Evolutionary conservation across 2,888 invertebrate genomes (phyloP).

Genomic region (Dryobota labecula): DNA sequence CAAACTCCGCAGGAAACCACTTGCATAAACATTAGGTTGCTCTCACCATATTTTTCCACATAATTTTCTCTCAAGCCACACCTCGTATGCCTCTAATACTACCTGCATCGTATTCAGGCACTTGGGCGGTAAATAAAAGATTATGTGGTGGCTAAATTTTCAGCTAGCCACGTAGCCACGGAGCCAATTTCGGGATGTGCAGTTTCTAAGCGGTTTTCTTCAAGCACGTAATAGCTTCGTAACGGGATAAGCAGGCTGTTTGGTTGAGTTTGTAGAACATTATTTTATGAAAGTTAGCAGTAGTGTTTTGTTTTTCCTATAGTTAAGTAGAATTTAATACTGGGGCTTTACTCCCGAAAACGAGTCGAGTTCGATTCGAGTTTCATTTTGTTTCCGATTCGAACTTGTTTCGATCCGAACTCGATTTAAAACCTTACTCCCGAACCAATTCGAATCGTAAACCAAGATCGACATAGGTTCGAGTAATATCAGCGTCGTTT

Average conservation of each 20-base stretch:
- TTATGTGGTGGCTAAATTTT: slow-evolving; percentile 50
- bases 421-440: too few relatives aligned
- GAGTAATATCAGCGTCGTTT: too few relatives aligned
- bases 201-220: slow-evolving; percentile 35
- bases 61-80: slow-evolving; percentile 43
- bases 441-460: too few relatives aligned
- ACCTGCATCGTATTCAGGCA: slow-evolving; percentile 37
- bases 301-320: background rate
- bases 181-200: slow-evolving; percentile 43
- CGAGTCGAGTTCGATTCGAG: too few relatives aligned
- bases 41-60: slow-evolving; percentile 28
- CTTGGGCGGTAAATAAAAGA: slow-evolving; percentile 53
- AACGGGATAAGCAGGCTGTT: background rate
- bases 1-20: slow-evolving; percentile 10
- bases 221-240: slow-evolving; percentile 13
- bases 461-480: too few relatives aligned
- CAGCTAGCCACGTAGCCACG: slow-evolving; percentile 31
- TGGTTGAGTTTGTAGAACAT: background rate
- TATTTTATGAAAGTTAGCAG: background rate
- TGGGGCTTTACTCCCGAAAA: too few relatives aligned
- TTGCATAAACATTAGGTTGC: slow-evolving; percentile 12
- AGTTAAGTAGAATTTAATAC: too few relatives aligned
- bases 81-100: slow-evolving; percentile 34
- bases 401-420: too few relatives aligned
- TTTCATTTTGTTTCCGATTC: too few relatives aligned